Evolutionary conservation across 2,888 invertebrate species (phyloP), one percentile per base, ranked within the genome.

Genomic region (Amphipoea oculea): DNA sequence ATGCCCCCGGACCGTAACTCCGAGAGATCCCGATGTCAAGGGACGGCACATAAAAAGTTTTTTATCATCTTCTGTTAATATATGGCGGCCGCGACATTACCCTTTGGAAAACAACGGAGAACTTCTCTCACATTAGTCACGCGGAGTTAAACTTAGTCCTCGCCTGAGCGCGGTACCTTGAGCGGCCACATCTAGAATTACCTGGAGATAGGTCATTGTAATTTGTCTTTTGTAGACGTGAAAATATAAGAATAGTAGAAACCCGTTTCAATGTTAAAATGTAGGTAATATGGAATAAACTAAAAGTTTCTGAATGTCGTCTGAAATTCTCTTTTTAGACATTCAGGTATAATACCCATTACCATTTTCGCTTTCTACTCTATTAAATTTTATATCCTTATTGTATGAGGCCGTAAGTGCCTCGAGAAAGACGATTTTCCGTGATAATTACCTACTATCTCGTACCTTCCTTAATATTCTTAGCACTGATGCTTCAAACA

Each of bases 11-110:
- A 73, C 79, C 65, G 77, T 89, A 89, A 89, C 83, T 89, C 82
- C 48, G 73, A 40, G 78, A 79, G 79, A 85, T 83, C 81, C 78
- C 73, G 77, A 76, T 76, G 77, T 78, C 63, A 72, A 73, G 88
- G 88, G 80, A 70, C 71, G 78, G 77, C 75, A 71, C 82, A 81
- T 86, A 84, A 88, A 89, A 88, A 84, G 65, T 69, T 88, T 88
- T 87, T 88, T 89, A 88, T 88, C 88, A 84, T 88, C 82, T 85
- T 88, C 76, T 79, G 79, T 82, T 83, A 85, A 89, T 88, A 83
- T 83, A 89, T 76, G 79, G 79, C 73, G 71, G 51, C 83, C 81
- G 73, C 82, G 86, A 80, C 83, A 79, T 82, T 78, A 89, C 88
- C 89, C 89, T 85, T 89, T 85, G 29, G 78, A 68, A 81, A 73